These are phyloP conservation scores for Dastarcus helophoroides DNA, from an alignment of 2,888 invertebrate species.

Conservation along the genomic window DNA sequence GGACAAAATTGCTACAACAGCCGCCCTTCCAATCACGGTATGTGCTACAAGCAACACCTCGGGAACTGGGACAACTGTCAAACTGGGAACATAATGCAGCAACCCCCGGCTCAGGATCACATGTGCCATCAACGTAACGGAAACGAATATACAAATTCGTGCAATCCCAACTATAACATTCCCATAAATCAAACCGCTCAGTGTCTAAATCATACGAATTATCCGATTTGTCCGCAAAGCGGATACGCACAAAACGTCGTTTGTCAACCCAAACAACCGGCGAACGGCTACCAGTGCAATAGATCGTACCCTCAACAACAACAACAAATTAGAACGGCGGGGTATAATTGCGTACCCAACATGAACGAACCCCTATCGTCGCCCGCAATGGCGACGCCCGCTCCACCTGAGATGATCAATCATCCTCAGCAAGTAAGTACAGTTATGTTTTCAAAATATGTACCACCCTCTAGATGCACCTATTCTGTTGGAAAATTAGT, in stretches of 20 bases:
- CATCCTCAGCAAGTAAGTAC: slow-evolving; percentile 32
- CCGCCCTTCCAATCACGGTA: slow-evolving; percentile 16
- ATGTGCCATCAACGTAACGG: slow-evolving; percentile 17
- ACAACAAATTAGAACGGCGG: slow-evolving; percentile 7
- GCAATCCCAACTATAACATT: too few relatives aligned
- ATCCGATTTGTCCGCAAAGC: too few relatives aligned
- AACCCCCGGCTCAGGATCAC: slow-evolving; percentile 21
- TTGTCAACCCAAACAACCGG: slow-evolving; percentile 16
- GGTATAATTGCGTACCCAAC: slow-evolving; percentile 22
- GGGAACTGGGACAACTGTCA: slow-evolving; percentile 22
- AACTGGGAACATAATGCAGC: slow-evolving; percentile 18
- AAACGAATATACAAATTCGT: too few relatives aligned
- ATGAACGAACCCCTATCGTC: slow-evolving; percentile 28
- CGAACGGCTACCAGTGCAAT: slow-evolving; percentile 21
- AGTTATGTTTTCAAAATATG: too few relatives aligned
- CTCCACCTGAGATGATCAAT: slow-evolving; percentile 27
- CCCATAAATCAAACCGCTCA: too few relatives aligned
- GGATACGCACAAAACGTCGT: slow-evolving; percentile 4
- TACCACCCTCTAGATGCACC: too few relatives aligned
- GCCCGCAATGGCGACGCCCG: slow-evolving; percentile 32
- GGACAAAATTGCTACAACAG: slow-evolving; percentile 8
- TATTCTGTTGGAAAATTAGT: too few relatives aligned
- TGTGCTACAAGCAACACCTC: slow-evolving; percentile 25
- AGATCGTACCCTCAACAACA: slow-evolving; percentile 14
- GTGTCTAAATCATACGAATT: too few relatives aligned